These are phyloP conservation scores for Chloroceryle amazona DNA, from an alignment of 2,797 vertebrate genomes.

Conservation along the genomic window DNA sequence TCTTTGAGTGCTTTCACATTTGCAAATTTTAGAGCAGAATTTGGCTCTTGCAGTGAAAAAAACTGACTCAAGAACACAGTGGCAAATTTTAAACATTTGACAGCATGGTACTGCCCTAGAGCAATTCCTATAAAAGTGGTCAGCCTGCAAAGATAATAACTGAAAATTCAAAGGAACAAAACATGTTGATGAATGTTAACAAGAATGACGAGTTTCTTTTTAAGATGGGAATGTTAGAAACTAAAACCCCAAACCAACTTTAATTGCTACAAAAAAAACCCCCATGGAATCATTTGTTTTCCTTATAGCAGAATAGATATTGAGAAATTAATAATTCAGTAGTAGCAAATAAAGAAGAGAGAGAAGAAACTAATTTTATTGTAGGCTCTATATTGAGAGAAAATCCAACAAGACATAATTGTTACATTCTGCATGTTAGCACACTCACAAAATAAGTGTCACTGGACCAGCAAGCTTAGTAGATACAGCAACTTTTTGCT, in stretches of 20 bases:
- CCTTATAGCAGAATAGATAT: neutral
- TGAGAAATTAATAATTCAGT: neutral
- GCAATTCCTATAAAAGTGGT: neutral
- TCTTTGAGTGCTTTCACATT: slow-evolving; percentile 3
- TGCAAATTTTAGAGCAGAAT: slow-evolving; percentile 5
- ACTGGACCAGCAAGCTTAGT: neutral
- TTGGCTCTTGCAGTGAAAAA: neutral
- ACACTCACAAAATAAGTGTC: neutral
- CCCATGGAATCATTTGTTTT: neutral
- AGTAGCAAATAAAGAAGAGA: neutral
- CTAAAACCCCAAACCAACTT: neutral
- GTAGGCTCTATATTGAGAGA: neutral
- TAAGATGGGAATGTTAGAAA: neutral
- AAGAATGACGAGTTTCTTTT: neutral
- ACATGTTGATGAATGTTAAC: neutral
- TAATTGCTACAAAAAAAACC: neutral
- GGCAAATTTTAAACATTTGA: neutral
- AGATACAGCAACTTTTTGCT: neutral
- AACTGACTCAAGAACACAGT: neutral
- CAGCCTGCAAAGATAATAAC: neutral
- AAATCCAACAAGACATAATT: neutral
- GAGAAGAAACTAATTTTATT: neutral
- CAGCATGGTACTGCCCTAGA: neutral
- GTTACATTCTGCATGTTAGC: neutral
- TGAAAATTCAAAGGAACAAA: neutral